These are phyloP conservation scores for Dioctria linearis DNA, from an alignment of 2,888 invertebrate genomes.

Conservation along the genomic window DNA sequence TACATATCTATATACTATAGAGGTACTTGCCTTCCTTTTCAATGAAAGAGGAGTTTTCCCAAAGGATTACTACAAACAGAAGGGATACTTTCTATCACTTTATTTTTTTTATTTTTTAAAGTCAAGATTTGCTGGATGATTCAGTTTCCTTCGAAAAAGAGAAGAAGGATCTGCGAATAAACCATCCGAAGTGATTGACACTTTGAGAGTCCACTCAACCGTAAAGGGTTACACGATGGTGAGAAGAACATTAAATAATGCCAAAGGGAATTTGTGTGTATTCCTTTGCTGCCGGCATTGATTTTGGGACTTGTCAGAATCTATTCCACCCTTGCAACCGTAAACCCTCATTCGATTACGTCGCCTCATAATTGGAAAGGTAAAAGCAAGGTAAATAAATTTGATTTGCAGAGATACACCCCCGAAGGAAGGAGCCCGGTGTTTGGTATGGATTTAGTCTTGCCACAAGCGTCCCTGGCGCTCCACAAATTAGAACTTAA, in stretches of 20 bases:
- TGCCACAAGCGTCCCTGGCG: no score
- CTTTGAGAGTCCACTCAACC: not conserved
- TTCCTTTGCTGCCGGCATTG: not conserved
- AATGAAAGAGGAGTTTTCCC: not conserved
- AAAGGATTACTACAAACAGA: not conserved
- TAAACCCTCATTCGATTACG: not conserved
- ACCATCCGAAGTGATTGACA: not conserved
- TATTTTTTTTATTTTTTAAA: no score
- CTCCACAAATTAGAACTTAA: no score
- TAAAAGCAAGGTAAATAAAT: not conserved
- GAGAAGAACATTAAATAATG: not conserved
- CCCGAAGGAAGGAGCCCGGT: no score
- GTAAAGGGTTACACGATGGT: not conserved
- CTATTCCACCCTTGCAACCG: constrained; percentile 13
- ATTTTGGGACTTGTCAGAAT: not conserved
- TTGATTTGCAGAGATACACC: no score
- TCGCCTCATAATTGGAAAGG: not conserved
- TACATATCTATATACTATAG: not conserved
- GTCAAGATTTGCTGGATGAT: no score
- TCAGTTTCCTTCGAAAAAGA: no score
- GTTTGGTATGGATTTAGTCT: no score
- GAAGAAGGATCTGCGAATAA: not conserved
- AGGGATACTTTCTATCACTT: no score
- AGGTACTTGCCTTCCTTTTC: not conserved
- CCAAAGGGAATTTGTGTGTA: not conserved